Evolutionary conservation across 2,888 invertebrate genomes (phyloP), one percentile per base, ranked within the genome.

Genomic region (Bombylius discolor): DNA sequence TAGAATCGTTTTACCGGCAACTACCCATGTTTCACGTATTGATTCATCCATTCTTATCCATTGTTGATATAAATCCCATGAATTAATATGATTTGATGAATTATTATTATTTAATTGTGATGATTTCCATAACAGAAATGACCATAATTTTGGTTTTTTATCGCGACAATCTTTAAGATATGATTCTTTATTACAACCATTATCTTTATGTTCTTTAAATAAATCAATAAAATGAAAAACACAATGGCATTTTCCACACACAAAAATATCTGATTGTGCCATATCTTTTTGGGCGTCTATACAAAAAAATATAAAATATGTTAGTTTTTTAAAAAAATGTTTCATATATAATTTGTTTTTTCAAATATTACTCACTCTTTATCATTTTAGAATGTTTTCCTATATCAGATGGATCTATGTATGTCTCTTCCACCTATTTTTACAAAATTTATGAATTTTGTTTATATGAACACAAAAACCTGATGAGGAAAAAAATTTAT

Each of bases 141-240:
- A 89, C 89, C 90, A 89, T 11, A 89, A 85, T 74, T 89, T 87
- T 9, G 89, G 84, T 71, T 89, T 88, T 57, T 81, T 81, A 70
- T 89, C 89, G 69, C 81, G 81, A 67, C 82, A 82, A 65, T 85
- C 71, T 31, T 71, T 68, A 46, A 85, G 79, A 54, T 78, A 78
- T 49, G 84, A 84, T 59, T 80, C 77, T 62, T 79, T 79, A 44
- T 79, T 76, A 63, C 84, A 84, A 56, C 78, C 78, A 13, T 76
- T 75, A 52, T 68, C 66, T 66, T 84, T 84, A 66, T 90, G 90
- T 49, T 83, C 81, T 69, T 83, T 81, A 66, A 89, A 89, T 62
- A 86, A 85, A 67, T 89, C 87, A 52, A 88, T 72, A 69, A 85
- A 89, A 69, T 89, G 86, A 68, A 84, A 89, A 52, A 86, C 87